Evolutionary conservation across 1,140 invertebrate genomes (phyloP).

Genomic region (Geopemphigus sp.): DNA sequence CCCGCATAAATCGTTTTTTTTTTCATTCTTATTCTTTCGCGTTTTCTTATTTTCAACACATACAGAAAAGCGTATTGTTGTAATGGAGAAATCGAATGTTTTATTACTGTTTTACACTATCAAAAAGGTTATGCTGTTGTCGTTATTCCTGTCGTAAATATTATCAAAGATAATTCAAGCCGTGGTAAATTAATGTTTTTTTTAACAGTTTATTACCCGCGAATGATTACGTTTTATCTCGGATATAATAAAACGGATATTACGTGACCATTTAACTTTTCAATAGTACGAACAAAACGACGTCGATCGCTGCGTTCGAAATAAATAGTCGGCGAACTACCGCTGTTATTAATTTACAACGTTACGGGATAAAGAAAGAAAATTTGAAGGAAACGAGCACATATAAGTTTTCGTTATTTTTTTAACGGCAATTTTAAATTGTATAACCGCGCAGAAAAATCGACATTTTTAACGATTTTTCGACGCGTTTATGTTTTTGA

Average conservation of each 20-base stretch:
- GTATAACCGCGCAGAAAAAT: no score
- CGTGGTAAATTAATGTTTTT: slow-evolving; percentile 2
- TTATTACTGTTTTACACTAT: slow-evolving; percentile 46
- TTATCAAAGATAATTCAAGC: slow-evolving; percentile 30
- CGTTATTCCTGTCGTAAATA: slow-evolving; percentile 18
- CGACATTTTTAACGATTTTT: no score
- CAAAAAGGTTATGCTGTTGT: slow-evolving; percentile 21
- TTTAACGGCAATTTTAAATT: no score
- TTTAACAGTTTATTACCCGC: background rate
- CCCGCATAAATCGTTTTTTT: slow-evolving; percentile 47
- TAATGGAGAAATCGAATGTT: slow-evolving; percentile 45
- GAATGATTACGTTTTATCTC: background rate
- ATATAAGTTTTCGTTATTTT: no score
- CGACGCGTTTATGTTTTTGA: no score
- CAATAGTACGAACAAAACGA: background rate
- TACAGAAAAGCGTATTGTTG: slow-evolving; percentile 37
- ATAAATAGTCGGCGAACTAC: no score
- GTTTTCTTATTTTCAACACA: slow-evolving; percentile 40
- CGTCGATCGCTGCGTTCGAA: no score
- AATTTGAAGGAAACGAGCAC: no score
- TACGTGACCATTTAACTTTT: background rate
- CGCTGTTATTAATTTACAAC: no score
- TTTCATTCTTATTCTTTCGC: background rate
- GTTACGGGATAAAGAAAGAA: no score
- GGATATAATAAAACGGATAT: background rate